Evolutionary conservation across 2,888 invertebrate genomes (phyloP).

Genomic region (Achlya flavicornis): DNA sequence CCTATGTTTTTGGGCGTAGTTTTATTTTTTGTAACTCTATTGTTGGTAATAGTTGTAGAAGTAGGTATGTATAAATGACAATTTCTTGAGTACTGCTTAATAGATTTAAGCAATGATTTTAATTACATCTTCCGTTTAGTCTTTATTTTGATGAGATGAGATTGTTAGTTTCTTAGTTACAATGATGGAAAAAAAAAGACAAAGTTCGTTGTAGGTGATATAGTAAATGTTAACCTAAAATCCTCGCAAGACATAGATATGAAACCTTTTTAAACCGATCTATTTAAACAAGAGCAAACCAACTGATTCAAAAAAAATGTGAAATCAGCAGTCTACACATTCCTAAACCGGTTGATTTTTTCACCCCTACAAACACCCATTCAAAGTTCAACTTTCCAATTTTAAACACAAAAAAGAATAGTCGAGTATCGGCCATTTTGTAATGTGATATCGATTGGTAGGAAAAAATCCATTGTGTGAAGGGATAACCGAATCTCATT

Average conservation of each 20-base stretch:
- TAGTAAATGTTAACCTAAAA: too few species aligned
- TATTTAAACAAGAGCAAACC: background rate
- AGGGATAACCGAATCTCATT: slow-evolving; percentile 69
- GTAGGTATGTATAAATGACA: too few species aligned
- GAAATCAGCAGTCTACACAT: background rate
- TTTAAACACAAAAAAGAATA: slow-evolving; percentile 38
- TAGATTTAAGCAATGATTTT: background rate
- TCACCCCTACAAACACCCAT: background rate
- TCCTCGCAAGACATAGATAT: too few species aligned
- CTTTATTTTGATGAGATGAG: too few species aligned
- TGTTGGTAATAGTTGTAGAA: too few species aligned
- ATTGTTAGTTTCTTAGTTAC: too few species aligned
- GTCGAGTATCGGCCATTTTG: slow-evolving; percentile 72
- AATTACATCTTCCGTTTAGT: too few species aligned
- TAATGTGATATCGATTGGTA: slow-evolving; percentile 76
- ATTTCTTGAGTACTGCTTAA: background rate
- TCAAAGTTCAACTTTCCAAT: slow-evolving; percentile 26
- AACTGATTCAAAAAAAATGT: background rate
- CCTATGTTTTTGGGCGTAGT: too few species aligned
- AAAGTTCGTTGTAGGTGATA: too few species aligned
- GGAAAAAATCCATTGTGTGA: slow-evolving; percentile 78
- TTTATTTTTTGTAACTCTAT: background rate
- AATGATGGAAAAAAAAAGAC: too few species aligned
- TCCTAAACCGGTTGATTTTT: background rate
- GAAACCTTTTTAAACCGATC: too few species aligned